Conservation (phyloP, 2,113 vertebrate genomes). For the Macquaria australasica region DNA sequence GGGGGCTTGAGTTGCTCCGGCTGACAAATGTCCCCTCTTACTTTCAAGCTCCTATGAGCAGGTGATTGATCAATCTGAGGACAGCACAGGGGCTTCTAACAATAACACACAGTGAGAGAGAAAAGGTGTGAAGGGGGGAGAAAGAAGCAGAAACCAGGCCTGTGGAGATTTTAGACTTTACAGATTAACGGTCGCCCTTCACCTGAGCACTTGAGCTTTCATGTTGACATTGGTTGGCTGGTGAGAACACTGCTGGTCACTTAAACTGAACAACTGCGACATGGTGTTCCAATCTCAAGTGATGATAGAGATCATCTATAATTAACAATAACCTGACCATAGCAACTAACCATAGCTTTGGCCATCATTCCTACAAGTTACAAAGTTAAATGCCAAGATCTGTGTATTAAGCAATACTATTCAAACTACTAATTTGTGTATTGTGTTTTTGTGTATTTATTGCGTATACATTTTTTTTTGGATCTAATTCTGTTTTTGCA, state of each 20-base stretch:
- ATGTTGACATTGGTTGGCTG: neutral
- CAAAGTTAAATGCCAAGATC: too few species aligned
- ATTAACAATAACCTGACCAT: neutral
- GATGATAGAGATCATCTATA: neutral
- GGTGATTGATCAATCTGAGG: conserved; percentile 67
- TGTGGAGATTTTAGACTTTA: conserved; percentile 15
- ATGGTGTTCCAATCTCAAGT: neutral
- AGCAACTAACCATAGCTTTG: too few species aligned
- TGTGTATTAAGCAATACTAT: too few species aligned
- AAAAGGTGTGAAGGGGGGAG: neutral
- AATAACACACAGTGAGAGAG: conserved; percentile 15
- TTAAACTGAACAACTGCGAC: neutral
- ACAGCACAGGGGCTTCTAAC: conserved; percentile 1
- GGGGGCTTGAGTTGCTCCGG: conserved; percentile 2
- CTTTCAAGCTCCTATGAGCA: conserved; percentile 51
- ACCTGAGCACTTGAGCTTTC: neutral
- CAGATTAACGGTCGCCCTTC: conserved; percentile 1
- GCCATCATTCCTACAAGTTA: too few species aligned
- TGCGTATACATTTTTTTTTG: too few species aligned
- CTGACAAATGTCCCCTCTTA: conserved; percentile 55
- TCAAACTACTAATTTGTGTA: too few species aligned
- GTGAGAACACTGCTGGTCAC: neutral
- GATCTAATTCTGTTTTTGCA: too few species aligned
- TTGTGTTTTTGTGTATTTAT: too few species aligned
- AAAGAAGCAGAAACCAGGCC: conserved; percentile 13